phyloP scores from a whole-genome alignment of 2,888 invertebrate genomes.

The Nemoura dubitans region DNA sequence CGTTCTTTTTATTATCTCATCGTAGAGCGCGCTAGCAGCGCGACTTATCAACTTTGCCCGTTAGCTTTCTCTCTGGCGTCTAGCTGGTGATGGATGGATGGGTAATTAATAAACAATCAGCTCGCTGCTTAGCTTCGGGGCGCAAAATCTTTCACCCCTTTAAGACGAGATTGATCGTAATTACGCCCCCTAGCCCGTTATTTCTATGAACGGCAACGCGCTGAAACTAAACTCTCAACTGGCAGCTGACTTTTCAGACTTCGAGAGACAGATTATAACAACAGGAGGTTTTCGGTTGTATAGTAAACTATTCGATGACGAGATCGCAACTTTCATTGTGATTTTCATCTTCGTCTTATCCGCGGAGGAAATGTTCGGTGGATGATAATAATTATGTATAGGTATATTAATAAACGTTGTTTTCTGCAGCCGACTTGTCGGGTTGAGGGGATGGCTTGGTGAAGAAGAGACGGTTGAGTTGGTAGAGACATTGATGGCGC shows the following conservation, averaged over 20 bases:
- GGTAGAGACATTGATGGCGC: background rate
- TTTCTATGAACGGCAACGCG: background rate
- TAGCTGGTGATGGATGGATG: conserved; percentile 44
- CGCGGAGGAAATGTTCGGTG: background rate
- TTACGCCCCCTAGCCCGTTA: background rate
- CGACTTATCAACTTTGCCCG: conserved; percentile 1
- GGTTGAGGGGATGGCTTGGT: background rate
- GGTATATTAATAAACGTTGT: background rate
- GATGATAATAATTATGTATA: background rate
- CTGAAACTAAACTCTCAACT: background rate
- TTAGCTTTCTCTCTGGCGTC: background rate
- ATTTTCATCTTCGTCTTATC: background rate
- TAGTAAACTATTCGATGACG: background rate
- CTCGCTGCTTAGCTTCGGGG: conserved; percentile 32
- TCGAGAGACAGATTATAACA: background rate
- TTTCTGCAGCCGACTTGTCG: background rate
- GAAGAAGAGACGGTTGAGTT: background rate
- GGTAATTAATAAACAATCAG: conserved; percentile 49
- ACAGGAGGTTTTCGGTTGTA: conserved; percentile 1
- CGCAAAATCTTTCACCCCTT: conserved; percentile 38
- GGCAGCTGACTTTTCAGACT: conserved; percentile 5
- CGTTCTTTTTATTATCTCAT: background rate
- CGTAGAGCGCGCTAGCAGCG: background rate
- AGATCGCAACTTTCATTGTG: background rate
- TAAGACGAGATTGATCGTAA: conserved; percentile 40